phyloP scores from a whole-genome alignment of 2,888 invertebrate genomes.

The Melanophora roralis region DNA sequence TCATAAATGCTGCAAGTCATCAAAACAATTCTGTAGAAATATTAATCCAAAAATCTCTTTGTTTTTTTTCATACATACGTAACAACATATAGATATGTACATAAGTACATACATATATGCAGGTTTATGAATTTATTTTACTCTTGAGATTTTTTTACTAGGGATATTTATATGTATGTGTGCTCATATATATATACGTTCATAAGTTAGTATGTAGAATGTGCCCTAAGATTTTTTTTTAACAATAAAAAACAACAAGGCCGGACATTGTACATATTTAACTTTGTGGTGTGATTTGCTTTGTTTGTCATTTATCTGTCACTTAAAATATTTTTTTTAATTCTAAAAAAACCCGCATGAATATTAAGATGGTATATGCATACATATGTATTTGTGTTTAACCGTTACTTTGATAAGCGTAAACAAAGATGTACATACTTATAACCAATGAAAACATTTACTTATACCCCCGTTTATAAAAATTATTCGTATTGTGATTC shows the following conservation, averaged over 20 bases:
- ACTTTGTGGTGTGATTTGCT: conserved; percentile 1
- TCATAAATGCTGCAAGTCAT: background rate
- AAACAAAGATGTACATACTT: background rate
- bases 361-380: background rate
- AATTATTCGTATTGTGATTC: conserved; percentile 16
- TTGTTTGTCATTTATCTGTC: conserved; percentile 29
- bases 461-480: background rate
- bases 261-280: conserved; percentile 24
- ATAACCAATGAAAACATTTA: background rate
- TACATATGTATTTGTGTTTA: too few species aligned
- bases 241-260: conserved; percentile 2
- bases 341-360: background rate
- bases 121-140: too few species aligned
- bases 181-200: background rate
- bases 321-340: conserved; percentile 7
- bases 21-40: background rate
- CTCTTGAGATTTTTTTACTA: too few species aligned
- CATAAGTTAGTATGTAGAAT: background rate
- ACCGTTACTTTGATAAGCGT: background rate
- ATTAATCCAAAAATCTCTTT: background rate
- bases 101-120: too few species aligned
- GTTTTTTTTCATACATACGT: too few species aligned
- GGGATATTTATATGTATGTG: too few species aligned
- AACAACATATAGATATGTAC: too few species aligned
- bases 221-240: background rate